Conservation (phyloP, 2,797 vertebrate species). For the Crocodylus rhombifer region DNA sequence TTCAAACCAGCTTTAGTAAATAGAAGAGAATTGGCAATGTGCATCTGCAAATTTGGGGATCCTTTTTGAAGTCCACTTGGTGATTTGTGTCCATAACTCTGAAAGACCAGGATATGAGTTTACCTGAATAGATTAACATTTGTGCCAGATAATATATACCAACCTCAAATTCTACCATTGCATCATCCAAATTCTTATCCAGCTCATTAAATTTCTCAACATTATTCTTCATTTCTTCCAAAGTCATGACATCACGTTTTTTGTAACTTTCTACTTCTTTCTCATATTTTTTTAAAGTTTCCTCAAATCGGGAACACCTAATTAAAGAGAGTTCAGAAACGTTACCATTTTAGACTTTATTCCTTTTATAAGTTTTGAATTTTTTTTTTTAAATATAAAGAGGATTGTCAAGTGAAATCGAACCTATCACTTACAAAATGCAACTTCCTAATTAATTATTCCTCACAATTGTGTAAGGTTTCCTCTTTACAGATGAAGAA, state of each 20-base stretch:
- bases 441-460: background rate
- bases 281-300: conserved; percentile 78
- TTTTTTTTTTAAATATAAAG: conserved; percentile 1
- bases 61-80: background rate
- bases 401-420: background rate
- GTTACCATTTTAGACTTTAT: background rate
- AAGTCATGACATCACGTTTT: conserved; percentile 82
- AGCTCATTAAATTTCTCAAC: conserved; percentile 84
- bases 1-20: background rate
- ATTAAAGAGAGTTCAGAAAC: conserved; percentile 24
- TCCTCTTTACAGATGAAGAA: background rate
- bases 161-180: conserved; percentile 88
- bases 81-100: background rate
- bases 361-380: background rate
- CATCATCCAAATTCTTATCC: conserved; percentile 81
- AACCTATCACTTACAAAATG: background rate
- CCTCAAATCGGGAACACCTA: conserved; percentile 84
- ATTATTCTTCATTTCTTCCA: conserved; percentile 88
- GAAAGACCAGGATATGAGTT: background rate
- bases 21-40: background rate
- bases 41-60: background rate
- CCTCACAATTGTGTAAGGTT: background rate
- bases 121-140: background rate
- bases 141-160: conserved; percentile 16
- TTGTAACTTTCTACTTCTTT: conserved; percentile 87